phyloP scores from a whole-genome alignment of 2,888 invertebrate species.

The Tholera decimalis region DNA sequence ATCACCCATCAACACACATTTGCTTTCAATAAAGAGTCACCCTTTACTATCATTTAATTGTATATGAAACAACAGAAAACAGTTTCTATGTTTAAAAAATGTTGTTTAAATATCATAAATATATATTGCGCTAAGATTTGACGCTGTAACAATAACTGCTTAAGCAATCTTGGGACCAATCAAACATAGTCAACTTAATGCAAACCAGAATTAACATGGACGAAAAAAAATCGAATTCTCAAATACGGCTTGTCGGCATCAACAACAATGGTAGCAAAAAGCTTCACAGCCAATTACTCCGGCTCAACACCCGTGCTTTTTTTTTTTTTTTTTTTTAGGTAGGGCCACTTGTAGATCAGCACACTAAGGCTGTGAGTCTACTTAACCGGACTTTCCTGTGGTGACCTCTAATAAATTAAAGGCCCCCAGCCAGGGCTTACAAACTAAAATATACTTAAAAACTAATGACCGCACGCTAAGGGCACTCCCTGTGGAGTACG shows the following conservation, averaged over 20 bases:
- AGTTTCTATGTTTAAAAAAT: neutral
- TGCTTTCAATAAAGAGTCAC: neutral
- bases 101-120: neutral
- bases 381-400: too few relatives aligned
- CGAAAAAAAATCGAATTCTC: conserved; percentile 17
- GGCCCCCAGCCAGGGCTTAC: too few relatives aligned
- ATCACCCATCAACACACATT: neutral
- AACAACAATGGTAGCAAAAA: conserved; percentile 48
- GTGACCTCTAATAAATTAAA: too few relatives aligned
- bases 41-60: neutral
- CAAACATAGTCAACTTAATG: conserved; percentile 21
- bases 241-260: conserved; percentile 21
- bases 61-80: conserved; percentile 3
- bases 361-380: too few relatives aligned
- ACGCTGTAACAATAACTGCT: conserved; percentile 1
- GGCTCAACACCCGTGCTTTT: conserved; percentile 31
- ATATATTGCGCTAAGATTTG: too few relatives aligned
- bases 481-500: too few relatives aligned
- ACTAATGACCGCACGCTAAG: too few relatives aligned
- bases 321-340: too few relatives aligned
- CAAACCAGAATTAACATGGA: conserved; percentile 3
- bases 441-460: too few relatives aligned
- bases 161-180: conserved; percentile 1
- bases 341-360: too few relatives aligned
- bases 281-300: conserved; percentile 50